phyloP scores from a whole-genome alignment of 35 echinoderm and acorn worm species.

The Hemicentrotus pulcherrimus region DNA sequence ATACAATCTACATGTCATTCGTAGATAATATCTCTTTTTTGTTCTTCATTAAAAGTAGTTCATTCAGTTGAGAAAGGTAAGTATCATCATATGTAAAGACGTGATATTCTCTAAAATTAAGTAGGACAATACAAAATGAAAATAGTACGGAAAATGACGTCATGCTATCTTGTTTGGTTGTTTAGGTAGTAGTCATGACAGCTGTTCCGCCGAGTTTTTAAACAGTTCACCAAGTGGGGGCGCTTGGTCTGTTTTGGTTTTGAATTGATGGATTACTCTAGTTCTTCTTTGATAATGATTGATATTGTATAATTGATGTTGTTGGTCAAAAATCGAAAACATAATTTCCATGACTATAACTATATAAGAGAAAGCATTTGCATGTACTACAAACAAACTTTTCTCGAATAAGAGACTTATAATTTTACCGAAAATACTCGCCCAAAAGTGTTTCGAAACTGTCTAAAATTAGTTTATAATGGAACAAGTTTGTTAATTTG shows the following conservation, averaged over 20 bases:
- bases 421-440: too few relatives aligned
- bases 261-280: background rate
- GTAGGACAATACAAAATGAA: background rate
- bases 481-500: too few relatives aligned
- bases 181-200: background rate
- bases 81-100: background rate
- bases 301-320: background rate
- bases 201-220: background rate
- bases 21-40: too few relatives aligned
- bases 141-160: background rate
- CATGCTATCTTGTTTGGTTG: background rate
- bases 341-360: too few relatives aligned
- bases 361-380: too few relatives aligned
- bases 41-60: background rate
- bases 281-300: background rate
- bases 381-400: too few relatives aligned
- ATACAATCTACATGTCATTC: too few relatives aligned
- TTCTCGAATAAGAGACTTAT: too few relatives aligned
- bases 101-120: background rate
- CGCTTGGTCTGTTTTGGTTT: background rate
- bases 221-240: background rate
- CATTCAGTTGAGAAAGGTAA: background rate
- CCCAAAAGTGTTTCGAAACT: too few relatives aligned
- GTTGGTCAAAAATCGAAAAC: too few relatives aligned
- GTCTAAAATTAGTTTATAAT: too few relatives aligned